Evolutionary conservation across 1,140 invertebrate species (phyloP).

Genomic region (Caenorhabditis remanei): DNA sequence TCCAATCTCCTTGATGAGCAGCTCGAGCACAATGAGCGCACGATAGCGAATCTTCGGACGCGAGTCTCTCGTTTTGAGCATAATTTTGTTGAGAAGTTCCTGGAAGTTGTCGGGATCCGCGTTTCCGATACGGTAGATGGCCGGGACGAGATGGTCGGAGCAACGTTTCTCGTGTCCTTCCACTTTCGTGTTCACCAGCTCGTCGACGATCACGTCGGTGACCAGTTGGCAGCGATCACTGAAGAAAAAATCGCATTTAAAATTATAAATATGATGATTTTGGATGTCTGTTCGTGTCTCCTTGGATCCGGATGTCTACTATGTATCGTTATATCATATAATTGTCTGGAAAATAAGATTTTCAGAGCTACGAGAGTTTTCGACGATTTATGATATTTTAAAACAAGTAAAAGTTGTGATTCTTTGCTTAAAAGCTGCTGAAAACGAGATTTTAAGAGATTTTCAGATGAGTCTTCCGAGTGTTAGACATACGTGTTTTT

Average conservation of each 20-base stretch:
- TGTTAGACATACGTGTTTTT: too few relatives aligned
- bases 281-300: neutral
- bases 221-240: conserved; percentile 62
- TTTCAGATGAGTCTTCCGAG: too few relatives aligned
- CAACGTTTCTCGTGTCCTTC: conserved; percentile 65
- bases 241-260: too few relatives aligned
- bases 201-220: conserved; percentile 52
- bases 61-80: conserved; percentile 60
- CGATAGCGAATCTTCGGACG: conserved; percentile 63
- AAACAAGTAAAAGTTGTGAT: too few relatives aligned
- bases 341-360: too few relatives aligned
- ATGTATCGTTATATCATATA: too few relatives aligned
- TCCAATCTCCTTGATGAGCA: conserved; percentile 59
- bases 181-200: conserved; percentile 64
- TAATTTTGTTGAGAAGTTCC: conserved; percentile 63
- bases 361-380: too few relatives aligned
- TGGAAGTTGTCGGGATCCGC: conserved; percentile 53
- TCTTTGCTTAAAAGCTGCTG: too few relatives aligned
- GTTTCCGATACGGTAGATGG: conserved; percentile 59
- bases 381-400: too few relatives aligned
- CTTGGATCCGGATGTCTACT: too few relatives aligned
- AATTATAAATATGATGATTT: too few relatives aligned
- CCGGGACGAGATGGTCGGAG: conserved; percentile 53
- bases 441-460: too few relatives aligned
- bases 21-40: conserved; percentile 63